Evolutionary conservation across 2,797 vertebrate species (phyloP).

Genomic region (Ctenosaura bakeri): DNA sequence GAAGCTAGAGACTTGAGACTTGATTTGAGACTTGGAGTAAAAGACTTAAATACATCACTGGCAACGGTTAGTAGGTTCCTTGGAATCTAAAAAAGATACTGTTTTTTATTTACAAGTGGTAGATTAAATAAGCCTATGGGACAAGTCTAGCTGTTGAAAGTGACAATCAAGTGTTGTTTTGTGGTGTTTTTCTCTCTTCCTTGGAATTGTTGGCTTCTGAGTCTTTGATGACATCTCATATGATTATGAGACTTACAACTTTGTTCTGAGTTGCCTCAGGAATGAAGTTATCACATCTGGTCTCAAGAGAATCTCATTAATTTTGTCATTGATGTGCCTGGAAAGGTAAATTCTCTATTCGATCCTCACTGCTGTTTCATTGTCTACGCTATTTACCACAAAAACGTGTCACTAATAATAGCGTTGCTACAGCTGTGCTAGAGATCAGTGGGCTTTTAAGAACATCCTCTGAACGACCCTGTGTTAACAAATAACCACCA

Average conservation of each 20-base stretch:
- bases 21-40: too few relatives aligned
- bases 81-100: not conserved
- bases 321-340: slow-evolving; percentile 34
- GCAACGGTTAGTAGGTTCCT: too few relatives aligned
- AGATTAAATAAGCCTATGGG: not conserved
- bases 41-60: too few relatives aligned
- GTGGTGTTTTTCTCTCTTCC: not conserved
- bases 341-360: not conserved
- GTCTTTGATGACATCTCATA: slow-evolving; percentile 29
- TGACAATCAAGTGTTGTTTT: not conserved
- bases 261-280: slow-evolving; percentile 10
- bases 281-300: not conserved
- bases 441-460: slow-evolving; percentile 5
- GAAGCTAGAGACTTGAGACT: too few relatives aligned
- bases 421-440: not conserved
- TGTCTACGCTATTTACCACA: slow-evolving; percentile 33
- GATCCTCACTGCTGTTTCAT: not conserved
- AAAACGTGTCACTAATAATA: slow-evolving; percentile 17
- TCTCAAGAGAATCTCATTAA: slow-evolving; percentile 21
- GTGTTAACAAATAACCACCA: not conserved
- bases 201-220: not conserved
- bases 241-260: slow-evolving; percentile 1
- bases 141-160: not conserved
- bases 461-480: not conserved
- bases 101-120: not conserved